These are phyloP conservation scores for Siphamia tubifer DNA, from an alignment of 2,113 vertebrate species.

Conservation along the genomic window DNA sequence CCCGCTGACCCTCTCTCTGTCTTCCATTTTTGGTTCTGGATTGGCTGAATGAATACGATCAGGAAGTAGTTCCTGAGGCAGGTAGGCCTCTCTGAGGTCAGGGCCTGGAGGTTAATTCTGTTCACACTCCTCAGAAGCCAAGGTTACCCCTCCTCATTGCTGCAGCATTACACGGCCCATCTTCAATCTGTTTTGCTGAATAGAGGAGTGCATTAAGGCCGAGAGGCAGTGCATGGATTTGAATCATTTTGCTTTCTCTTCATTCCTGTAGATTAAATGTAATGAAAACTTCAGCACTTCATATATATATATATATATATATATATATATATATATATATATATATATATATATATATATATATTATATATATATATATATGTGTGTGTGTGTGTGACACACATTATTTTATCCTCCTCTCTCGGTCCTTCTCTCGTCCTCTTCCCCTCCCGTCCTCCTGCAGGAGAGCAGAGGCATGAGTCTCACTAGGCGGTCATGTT, in stretches of 20 bases:
- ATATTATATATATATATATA: too few relatives aligned
- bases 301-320: neutral
- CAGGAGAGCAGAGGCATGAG: slow-evolving; percentile 17
- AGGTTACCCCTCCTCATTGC: neutral
- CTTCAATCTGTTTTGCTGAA: slow-evolving; percentile 17
- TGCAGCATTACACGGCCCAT: neutral
- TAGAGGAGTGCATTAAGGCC: neutral
- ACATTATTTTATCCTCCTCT: neutral
- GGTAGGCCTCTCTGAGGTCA: slow-evolving; percentile 44
- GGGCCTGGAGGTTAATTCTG: slow-evolving; percentile 43
- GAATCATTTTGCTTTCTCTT: slow-evolving; percentile 4
- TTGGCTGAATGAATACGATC: slow-evolving; percentile 45
- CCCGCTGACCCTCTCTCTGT: neutral
- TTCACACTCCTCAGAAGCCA: slow-evolving; percentile 37
- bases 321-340: neutral
- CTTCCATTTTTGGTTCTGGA: slow-evolving; percentile 18
- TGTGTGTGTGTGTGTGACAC: too few relatives aligned
- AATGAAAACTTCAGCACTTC: slow-evolving; percentile 31
- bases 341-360: neutral
- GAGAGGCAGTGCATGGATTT: slow-evolving; percentile 8
- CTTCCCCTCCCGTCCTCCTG: neutral
- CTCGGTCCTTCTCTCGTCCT: neutral
- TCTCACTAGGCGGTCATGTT: slow-evolving; percentile 59
- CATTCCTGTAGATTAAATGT: slow-evolving; percentile 27
- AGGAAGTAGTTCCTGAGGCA: slow-evolving; percentile 45